Evolutionary conservation across 2,888 invertebrate species (phyloP), one percentile per base, ranked within the genome.

Genomic region (Perizoma flavofasciatum): DNA sequence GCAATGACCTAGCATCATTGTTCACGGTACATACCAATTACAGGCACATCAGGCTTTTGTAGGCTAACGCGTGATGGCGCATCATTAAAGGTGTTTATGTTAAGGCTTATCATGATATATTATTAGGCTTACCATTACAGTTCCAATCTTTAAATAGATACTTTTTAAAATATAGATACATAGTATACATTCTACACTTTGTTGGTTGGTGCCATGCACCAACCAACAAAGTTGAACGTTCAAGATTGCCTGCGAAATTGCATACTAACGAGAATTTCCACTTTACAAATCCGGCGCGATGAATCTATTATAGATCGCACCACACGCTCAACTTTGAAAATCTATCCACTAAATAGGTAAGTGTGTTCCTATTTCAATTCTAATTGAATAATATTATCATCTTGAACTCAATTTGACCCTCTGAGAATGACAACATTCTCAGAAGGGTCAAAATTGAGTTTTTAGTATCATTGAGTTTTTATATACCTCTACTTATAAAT

Each of bases 1-100:
- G 78, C 87, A 89, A 89, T 89, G 84, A 85, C 89, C 86, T 74
- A 81, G 85, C 86, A 75, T 62, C 58, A 59, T 76, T 74, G 72
- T 73, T 73, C 78, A 70, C 59, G 65, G 65, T 65, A 73, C 74
- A 73, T 71, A 68, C 71, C 66, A 63, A 63, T 67, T 61, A 64
- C 45, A 56, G 52, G 55, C 72, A 72, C 62, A 68, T 59, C 62
- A 59, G 66, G 58, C 68, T 66, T 75, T 74, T 70, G 69, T 78
- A 67, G 74, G 75, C 69, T 75, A 69, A 49, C 48, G 39, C 69
- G 71, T 73, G 73, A 63, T 52, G 59, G 58, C 54, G 32, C 22
- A 32, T 11, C 33, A 49, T 43, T 44, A 55, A 8, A 22, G n/a
- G 22, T 22, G 22, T 46, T 22, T 54, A 40, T 7, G 53, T 44